Base-by-base conservation (phyloP, 2,888 invertebrate species). In the Epinotia ramella region DNA sequence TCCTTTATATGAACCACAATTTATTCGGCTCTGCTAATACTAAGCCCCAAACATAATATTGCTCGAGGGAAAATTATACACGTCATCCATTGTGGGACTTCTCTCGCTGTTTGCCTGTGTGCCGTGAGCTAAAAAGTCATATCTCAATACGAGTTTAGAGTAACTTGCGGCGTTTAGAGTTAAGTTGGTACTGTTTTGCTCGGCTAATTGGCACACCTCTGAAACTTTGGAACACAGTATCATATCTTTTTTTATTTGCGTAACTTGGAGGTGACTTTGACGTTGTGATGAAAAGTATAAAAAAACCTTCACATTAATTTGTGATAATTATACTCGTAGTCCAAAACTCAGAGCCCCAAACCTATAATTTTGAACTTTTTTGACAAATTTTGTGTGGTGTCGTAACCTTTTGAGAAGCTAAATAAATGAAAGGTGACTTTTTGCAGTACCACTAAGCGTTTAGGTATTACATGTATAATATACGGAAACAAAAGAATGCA, bases 1-100 rank as follows among this genome's bases (percentile, higher is more conserved):
- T 82, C 66, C 77, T 70, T 80, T 82, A 87, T 87, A 89, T 88
- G 90, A 89, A 88, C 87, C 84, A 84, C 86, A 82, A 88, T 89
- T 84, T 87, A 84, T 87, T 83, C 78, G 79, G 80, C 83, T 84
- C 80, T 78, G 81, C 81, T 86, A 86, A 86, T 84, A 82, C 81
- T 78, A 81, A 80, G 79, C 79, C 79, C 79, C 80, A 82, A 84
- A 85, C 80, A 81, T 81, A 80, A 81, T 80, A 79, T 77, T 78
- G 77, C 78, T 73, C 56, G 66, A 57, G 62, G 71, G 57, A 69
- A 75, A 65, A 64, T 73, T 74, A 64, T 64, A 71, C 24, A 49
- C 44, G 73, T 65, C 73, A 73, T 74, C 20, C 64, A 69, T 64
- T 33, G 40, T 73, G 46, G 6, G 33, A 46, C 40, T 64, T 63